Base-by-base conservation (phyloP, 1,140 invertebrate genomes). In the Microvelia longipes region DNA sequence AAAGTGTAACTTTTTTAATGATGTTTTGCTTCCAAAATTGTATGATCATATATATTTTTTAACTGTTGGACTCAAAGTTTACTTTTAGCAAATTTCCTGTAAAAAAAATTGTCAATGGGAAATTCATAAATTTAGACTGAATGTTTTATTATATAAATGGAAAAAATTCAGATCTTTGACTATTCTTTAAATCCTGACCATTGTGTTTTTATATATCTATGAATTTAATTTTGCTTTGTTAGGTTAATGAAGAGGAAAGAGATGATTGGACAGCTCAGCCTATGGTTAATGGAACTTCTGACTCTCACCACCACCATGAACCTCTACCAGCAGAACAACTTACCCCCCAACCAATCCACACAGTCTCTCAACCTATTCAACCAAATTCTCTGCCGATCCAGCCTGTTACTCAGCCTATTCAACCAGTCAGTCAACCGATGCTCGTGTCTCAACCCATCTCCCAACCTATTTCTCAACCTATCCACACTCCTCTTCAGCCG, bases 311-410 rank as follows among this genome's bases (percentile, higher is more conserved):
- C 24, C 68, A 69, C 28, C 27, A 69, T 35, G 70, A 65, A 29
- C 62, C 29, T 27, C 30, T 14, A 14, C 66, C 61, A 29, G 68
- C 68, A 29, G 67, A 66, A 30, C 64, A 27, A 30, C 71, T 69
- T 61, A 71, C 14, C 71, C 72, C 62, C 69, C 71, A 19, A 61
- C 68, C 24, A 35, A 68, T 11, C 71, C 62, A n/a, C 71, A 70
- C 63, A 25, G 65, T 61, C 62, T 71, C 35, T 11, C 35, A 50
- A 19, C 35, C 35, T 5, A 19, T 50, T 5, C 66, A 50, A 25
- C 68, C 35, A 24, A 29, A 24, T 0, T 24, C 66, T 2, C 35
- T 50, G 5, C 35, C 35, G 5, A 5, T 19, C 5, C 19, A 5
- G 5, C 35, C 35, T 5, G 35, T 50, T 19, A 5, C 5, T 11